These are phyloP conservation scores for Pelodytes ibericus DNA, from an alignment of 2,797 vertebrate species.

Conservation along the genomic window DNA sequence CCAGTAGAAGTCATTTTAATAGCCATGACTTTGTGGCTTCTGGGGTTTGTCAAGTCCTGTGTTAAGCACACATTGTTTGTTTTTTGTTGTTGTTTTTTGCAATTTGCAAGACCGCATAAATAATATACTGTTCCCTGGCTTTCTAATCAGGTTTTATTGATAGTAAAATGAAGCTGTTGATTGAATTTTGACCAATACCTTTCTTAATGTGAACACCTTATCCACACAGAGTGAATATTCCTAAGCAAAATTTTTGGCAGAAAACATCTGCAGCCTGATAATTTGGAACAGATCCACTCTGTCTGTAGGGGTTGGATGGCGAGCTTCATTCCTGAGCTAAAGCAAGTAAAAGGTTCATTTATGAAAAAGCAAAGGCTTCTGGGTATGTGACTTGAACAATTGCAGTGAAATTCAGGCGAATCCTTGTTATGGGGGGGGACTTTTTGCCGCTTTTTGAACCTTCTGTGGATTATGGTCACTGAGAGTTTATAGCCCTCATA, in stretches of 20 bases:
- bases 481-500: background rate
- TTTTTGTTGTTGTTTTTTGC: too few relatives aligned
- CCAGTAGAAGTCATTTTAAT: too few relatives aligned
- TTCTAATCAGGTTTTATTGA: too few relatives aligned
- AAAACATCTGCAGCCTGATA: conserved; percentile 53
- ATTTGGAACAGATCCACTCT: conserved; percentile 50
- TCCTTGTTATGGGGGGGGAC: conserved; percentile 3
- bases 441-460: background rate
- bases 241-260: conserved; percentile 40
- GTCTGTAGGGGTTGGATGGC: conserved; percentile 37
- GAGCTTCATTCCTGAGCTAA: conserved; percentile 31
- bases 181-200: too few relatives aligned
- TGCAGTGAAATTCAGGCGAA: conserved; percentile 18
- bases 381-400: conserved; percentile 26
- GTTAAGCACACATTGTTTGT: too few relatives aligned
- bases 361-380: conserved; percentile 15
- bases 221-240: conserved; percentile 9
- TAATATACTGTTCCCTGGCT: too few relatives aligned
- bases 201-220: too few relatives aligned
- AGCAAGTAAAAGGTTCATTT: conserved; percentile 45
- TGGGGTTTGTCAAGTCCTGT: too few relatives aligned
- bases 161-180: too few relatives aligned
- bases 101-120: too few relatives aligned
- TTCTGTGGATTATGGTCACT: background rate
- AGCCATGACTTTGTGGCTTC: too few relatives aligned